Base-by-base conservation (phyloP, 2,113 vertebrate genomes). In the Rhinolophus sinicus region DNA sequence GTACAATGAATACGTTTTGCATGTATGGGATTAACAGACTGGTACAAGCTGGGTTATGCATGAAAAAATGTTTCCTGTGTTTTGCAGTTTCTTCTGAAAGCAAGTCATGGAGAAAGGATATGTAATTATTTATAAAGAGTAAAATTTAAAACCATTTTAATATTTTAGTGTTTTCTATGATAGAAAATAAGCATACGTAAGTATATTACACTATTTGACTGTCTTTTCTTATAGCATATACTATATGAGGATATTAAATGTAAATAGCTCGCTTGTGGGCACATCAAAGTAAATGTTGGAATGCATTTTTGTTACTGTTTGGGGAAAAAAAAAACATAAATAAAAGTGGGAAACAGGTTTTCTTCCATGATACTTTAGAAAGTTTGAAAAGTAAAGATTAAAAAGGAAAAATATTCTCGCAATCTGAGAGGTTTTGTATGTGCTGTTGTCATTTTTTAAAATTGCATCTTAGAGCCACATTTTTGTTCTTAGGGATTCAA, bases 401-500 rank as follows among this genome's bases (percentile, higher is more conserved):
- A 72, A 60, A 88, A 33, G 3, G 28, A 47, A 90, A 84, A 72
- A 50, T 38, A 5, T 76, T 54, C 54, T 6, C 22, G 35, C 73
- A 50, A 60, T 65, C 28, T 52, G 1, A 22, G 26, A 91, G 9
- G 13, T 75, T 5, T 52, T 84, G 3, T 40, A 93, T 88, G 16
- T 73, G 33, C 11, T 83, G 12, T n/a, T 30, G 2, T 80, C 35
- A 28, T 86, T 92, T 94, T 58, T 40, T 7, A 0, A 88, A 65
- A 86, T 78, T 8, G 9, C 30, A 83, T 90, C 16, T n/a, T 78
- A 75, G 0, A 92, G 35, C 22, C 33, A 94, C 40, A 50, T 80
- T 92, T 96, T 92, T 75, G 88, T 92, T 90, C 30, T 70, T 88
- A 81, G 22, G 19, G 65, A 77, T 69, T 93, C 54, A 54, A 7